Evolutionary conservation across 2,888 invertebrate genomes (phyloP).

Genomic region (Pammene fasciana): DNA sequence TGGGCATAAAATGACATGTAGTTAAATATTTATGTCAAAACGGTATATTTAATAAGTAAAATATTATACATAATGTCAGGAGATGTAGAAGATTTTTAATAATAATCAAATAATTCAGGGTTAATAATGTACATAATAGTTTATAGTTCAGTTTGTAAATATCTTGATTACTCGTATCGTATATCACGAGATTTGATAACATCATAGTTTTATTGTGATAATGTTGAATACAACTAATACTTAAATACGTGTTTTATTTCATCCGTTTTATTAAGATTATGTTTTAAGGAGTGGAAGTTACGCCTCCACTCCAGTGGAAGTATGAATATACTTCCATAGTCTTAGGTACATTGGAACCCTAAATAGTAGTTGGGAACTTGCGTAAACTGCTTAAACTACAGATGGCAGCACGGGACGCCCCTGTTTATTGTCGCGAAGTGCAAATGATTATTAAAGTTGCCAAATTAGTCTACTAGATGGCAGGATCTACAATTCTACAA

Average conservation of each 20-base stretch:
- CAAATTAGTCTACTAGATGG: too few relatives aligned
- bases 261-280: too few relatives aligned
- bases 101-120: slow-evolving; percentile 21
- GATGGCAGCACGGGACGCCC: too few relatives aligned
- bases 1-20: neutral
- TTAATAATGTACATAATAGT: slow-evolving; percentile 41
- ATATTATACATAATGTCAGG: neutral
- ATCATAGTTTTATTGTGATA: slow-evolving; percentile 49
- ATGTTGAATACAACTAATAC: slow-evolving; percentile 46
- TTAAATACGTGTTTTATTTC: slow-evolving; percentile 22
- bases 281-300: too few relatives aligned
- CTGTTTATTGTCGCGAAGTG: too few relatives aligned
- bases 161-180: slow-evolving; percentile 43
- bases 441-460: too few relatives aligned
- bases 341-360: too few relatives aligned
- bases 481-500: too few relatives aligned
- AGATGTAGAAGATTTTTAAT: neutral
- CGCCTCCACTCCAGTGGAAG: too few relatives aligned
- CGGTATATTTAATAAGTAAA: neutral
- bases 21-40: neutral
- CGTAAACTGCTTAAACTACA: too few relatives aligned
- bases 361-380: too few relatives aligned
- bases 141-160: slow-evolving; percentile 50
- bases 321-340: too few relatives aligned
- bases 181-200: slow-evolving; percentile 48